Conservation (phyloP, 2,888 invertebrate genomes). For the Caenorhabditis zanzibari region DNA sequence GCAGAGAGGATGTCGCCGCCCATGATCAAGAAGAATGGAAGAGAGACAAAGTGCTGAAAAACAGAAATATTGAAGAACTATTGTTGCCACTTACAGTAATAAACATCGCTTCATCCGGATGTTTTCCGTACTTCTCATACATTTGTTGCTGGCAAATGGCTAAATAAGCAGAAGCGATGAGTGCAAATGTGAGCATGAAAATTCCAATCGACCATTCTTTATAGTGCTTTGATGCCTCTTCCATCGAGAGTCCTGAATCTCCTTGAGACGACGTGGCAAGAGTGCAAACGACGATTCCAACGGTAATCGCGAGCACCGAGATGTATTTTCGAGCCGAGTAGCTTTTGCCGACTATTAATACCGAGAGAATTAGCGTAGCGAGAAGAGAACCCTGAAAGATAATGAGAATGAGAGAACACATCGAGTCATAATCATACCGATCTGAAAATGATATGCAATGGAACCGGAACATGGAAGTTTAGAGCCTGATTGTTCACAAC, state of each 20-base stretch:
- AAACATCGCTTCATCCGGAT: slow-evolving; percentile 88
- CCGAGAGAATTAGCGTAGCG: slow-evolving; percentile 96
- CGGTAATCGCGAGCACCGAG: slow-evolving; percentile 93
- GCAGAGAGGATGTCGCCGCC: slow-evolving; percentile 90
- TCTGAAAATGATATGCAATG: slow-evolving; percentile 98
- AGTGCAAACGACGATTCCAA: slow-evolving; percentile 95
- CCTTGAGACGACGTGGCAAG: slow-evolving; percentile 86
- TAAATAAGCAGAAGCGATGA: slow-evolving; percentile 92
- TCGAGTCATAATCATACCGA: slow-evolving; percentile 86
- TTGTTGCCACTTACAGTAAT: slow-evolving; percentile 84
- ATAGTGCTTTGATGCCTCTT: slow-evolving; percentile 81
- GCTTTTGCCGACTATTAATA: slow-evolving; percentile 91
- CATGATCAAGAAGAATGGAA: slow-evolving; percentile 93
- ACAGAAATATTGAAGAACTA: background rate
- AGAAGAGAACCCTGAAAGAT: slow-evolving; percentile 91
- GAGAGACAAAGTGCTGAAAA: slow-evolving; percentile 90
- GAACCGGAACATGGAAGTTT: slow-evolving; percentile 97
- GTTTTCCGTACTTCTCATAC: slow-evolving; percentile 89
- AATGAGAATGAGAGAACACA: slow-evolving; percentile 20
- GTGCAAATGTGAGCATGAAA: slow-evolving; percentile 90
- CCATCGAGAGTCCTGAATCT: slow-evolving; percentile 71
- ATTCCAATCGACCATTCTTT: slow-evolving; percentile 81
- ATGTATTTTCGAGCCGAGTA: slow-evolving; percentile 90
- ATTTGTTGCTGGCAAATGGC: slow-evolving; percentile 85
- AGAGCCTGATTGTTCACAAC: slow-evolving; percentile 94